Conservation (phyloP, 1,140 invertebrate genomes). For the Asbolus verrucosus region DNA sequence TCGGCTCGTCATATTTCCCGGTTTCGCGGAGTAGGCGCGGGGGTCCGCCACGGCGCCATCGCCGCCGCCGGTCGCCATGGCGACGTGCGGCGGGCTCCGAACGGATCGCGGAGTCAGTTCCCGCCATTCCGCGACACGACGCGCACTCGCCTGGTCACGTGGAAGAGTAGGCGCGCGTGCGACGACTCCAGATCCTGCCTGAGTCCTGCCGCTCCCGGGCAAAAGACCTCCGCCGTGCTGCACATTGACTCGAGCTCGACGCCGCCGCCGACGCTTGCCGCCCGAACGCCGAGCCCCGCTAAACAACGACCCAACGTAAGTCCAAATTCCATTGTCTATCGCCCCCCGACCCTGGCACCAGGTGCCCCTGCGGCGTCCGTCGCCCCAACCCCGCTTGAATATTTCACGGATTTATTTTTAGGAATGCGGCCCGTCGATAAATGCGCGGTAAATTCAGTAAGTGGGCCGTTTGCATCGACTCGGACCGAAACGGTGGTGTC, state of each 20-base stretch:
- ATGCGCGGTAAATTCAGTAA: conserved; percentile 28
- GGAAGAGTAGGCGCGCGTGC: conserved; percentile 49
- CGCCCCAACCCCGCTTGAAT: neutral
- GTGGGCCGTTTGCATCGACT: conserved; percentile 21
- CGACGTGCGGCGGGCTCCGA: conserved; percentile 52
- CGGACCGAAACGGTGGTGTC: no score
- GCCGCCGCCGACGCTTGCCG: conserved; percentile 23
- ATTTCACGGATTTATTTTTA: conserved; percentile 15
- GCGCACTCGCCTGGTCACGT: conserved; percentile 61
- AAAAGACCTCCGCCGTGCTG: conserved; percentile 45
- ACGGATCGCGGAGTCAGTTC: conserved; percentile 54
- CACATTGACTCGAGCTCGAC: conserved; percentile 33
- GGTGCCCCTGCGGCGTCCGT: no score
- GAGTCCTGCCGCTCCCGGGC: conserved; percentile 55
- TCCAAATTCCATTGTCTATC: conserved; percentile 21
- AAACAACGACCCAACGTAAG: conserved; percentile 46
- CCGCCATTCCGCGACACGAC: conserved; percentile 60
- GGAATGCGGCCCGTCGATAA: conserved; percentile 9
- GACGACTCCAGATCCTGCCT: conserved; percentile 50
- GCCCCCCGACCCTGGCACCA: no score
- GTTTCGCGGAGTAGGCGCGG: conserved; percentile 33
- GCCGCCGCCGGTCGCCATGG: conserved; percentile 57
- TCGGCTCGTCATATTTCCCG: no score
- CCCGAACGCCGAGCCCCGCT: conserved; percentile 30
- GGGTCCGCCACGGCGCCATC: conserved; percentile 59